Percentiles rank a stretch among this genome's conserved stretches.
Evolutionary conservation across 2,888 invertebrate genomes (phyloP).

Genomic region (Sinhomidia bicolor): DNA sequence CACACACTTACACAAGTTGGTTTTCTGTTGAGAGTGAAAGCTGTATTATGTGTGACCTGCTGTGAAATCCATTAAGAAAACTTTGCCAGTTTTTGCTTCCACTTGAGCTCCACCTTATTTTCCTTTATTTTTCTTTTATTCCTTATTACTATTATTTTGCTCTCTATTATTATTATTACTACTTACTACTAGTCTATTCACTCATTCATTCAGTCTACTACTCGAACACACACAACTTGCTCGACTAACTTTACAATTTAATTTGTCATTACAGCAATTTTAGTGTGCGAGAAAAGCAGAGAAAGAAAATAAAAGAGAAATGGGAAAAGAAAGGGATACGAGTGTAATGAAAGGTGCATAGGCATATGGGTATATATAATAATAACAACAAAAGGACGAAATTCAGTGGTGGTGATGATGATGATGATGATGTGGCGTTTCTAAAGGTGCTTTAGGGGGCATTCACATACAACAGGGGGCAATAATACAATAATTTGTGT

Average conservation of each 20-base stretch:
- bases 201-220: constrained; percentile 13
- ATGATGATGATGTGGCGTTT: no score
- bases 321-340: neutral
- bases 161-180: constrained; percentile 36
- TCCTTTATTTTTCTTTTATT: neutral
- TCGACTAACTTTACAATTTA: constrained; percentile 58
- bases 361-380: no score
- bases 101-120: constrained; percentile 35
- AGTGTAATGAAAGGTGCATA: neutral
- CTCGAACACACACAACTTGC: neutral
- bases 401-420: no score
- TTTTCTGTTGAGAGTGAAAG: neutral
- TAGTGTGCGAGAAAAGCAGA: neutral
- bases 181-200: neutral
- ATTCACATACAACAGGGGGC: no score
- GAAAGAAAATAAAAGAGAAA: no score
- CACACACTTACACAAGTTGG: no score
- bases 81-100: constrained; percentile 43
- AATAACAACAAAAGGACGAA: neutral
- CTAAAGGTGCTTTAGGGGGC: no score
- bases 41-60: constrained; percentile 29
- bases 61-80: constrained; percentile 66
- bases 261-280: constrained; percentile 62
- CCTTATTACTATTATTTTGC: constrained; percentile 15
- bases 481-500: no score